Evolutionary conservation across 92 coral and sea anemone genomes (phyloP).

Genomic region (Palythoa heliodiscus): DNA sequence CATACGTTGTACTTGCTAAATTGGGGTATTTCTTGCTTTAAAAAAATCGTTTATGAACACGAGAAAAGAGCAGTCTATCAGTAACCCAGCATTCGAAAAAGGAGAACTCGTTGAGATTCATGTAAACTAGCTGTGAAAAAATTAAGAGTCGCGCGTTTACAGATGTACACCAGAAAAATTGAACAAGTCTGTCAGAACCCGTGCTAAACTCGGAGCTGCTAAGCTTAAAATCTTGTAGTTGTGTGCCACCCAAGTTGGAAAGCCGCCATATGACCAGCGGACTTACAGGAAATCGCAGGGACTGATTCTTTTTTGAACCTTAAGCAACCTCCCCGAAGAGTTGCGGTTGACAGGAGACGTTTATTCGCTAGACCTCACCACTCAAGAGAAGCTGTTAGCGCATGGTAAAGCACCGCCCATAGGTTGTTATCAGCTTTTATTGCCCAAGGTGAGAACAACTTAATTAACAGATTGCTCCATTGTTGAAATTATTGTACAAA

Average conservation of each 20-base stretch:
- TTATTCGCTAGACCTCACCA: not conserved
- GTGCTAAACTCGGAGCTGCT: not conserved
- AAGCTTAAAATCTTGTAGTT: not conserved
- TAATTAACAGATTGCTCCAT: conserved; percentile 33
- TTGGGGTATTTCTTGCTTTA: no score
- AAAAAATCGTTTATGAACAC: no score
- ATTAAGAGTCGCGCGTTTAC: no score
- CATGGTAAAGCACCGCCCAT: conserved; percentile 16
- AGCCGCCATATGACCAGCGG: not conserved
- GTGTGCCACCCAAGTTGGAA: conserved; percentile 12
- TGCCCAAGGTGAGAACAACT: conserved; percentile 43
- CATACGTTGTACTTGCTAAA: no score
- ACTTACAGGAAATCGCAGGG: not conserved
- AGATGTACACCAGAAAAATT: not conserved
- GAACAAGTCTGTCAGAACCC: not conserved
- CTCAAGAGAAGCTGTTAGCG: conserved; percentile 31
- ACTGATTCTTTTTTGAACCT: not conserved
- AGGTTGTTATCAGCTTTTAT: conserved; percentile 32
- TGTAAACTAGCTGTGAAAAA: no score
- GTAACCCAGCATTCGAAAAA: no score
- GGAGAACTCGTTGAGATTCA: no score
- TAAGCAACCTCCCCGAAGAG: conserved; percentile 31
- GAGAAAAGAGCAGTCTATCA: no score
- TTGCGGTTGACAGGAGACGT: not conserved
- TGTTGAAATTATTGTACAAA: conserved; percentile 27